A percentile compares a stretch with the other conserved stretches of the same genome.
These are phyloP conservation scores for Trochalopteron elliotii DNA, from an alignment of 2,113 vertebrate genomes.

Conservation along the genomic window DNA sequence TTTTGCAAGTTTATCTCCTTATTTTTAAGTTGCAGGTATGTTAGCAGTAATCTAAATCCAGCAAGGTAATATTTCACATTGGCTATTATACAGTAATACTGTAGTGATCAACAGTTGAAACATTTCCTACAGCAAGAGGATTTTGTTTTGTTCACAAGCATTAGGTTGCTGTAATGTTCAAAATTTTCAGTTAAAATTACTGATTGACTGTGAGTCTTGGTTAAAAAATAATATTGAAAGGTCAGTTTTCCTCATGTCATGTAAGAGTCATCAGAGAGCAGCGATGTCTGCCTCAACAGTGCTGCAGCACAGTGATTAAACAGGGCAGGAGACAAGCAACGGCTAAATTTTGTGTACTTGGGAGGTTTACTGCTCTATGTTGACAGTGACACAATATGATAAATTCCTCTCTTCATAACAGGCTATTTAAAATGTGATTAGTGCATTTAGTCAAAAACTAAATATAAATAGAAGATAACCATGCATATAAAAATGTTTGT, in stretches of 20 bases:
- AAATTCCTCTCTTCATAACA: background rate
- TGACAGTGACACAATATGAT: background rate
- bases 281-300: background rate
- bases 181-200: background rate
- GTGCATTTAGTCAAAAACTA: background rate
- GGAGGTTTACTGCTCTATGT: background rate
- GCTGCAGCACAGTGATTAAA: background rate
- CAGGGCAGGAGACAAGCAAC: background rate
- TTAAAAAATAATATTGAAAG: background rate
- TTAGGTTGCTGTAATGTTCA: background rate
- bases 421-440: conserved; percentile 5
- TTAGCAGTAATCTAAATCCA: background rate
- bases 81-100: background rate
- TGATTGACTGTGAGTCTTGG: background rate
- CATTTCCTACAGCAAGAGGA: background rate
- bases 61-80: background rate
- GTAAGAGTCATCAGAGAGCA: background rate
- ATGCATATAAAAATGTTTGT: background rate
- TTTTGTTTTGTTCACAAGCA: background rate
- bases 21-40: background rate
- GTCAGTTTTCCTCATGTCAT: background rate
- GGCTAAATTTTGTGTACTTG: background rate
- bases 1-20: background rate
- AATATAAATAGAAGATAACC: conserved; percentile 12
- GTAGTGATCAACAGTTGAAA: background rate